Percentiles rank a stretch among this genome's conserved stretches.
These are phyloP conservation scores for Lota lota DNA, from an alignment of 2,113 vertebrate species.

Conservation along the genomic window DNA sequence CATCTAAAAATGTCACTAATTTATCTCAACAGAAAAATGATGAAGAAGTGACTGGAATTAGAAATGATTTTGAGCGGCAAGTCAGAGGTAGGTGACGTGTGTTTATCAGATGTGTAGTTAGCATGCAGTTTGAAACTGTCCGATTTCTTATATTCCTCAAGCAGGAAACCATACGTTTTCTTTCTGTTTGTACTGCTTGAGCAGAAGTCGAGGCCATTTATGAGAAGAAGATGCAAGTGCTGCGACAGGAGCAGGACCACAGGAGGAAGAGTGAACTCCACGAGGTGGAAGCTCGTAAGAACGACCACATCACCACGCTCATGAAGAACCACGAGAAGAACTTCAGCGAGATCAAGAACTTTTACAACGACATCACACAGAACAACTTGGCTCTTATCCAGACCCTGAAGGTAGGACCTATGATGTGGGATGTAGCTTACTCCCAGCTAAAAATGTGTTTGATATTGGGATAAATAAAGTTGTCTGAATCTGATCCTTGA, in stretches of 20 bases:
- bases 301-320: constrained; percentile 74
- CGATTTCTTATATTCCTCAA: neutral
- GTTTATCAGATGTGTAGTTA: neutral
- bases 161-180: neutral
- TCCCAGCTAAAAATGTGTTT: too few relatives aligned
- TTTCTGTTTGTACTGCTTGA: constrained; percentile 10
- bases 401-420: constrained; percentile 77
- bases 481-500: too few relatives aligned
- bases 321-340: constrained; percentile 77
- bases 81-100: constrained; percentile 73
- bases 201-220: constrained; percentile 82
- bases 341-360: constrained; percentile 77
- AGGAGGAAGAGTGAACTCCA: constrained; percentile 78
- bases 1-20: neutral
- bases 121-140: neutral
- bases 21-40: constrained; percentile 79
- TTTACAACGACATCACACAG: constrained; percentile 76
- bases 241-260: constrained; percentile 78
- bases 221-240: constrained; percentile 73
- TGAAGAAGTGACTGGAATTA: constrained; percentile 73
- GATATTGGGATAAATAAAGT: too few relatives aligned
- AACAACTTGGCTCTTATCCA: constrained; percentile 76
- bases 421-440: too few relatives aligned
- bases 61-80: constrained; percentile 76
- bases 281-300: constrained; percentile 82